phyloP scores from a whole-genome alignment of 2,888 invertebrate species.

The Eurytoma adleriae region DNA sequence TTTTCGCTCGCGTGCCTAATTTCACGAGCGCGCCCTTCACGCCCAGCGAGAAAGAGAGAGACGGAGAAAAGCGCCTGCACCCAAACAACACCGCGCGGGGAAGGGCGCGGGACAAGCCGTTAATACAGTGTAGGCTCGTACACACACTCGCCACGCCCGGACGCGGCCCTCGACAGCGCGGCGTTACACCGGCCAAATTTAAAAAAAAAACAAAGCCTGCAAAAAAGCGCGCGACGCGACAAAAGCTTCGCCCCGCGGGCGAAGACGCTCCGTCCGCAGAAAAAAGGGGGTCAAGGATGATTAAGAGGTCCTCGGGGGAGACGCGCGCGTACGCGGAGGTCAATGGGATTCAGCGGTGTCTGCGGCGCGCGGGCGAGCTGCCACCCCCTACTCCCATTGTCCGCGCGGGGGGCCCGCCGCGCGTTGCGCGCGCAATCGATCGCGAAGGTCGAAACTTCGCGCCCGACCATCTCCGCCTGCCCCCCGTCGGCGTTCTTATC shows the following conservation, averaged over 20 bases:
- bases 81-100: no score
- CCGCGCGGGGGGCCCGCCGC: not conserved
- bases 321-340: constrained; percentile 27
- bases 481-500: not conserved
- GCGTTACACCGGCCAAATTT: no score
- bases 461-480: not conserved
- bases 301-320: constrained; percentile 59
- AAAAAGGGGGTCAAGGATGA: constrained; percentile 64
- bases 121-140: no score
- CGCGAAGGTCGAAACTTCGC: not conserved
- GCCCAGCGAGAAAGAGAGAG: no score
- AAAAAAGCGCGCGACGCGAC: not conserved
- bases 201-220: no score
- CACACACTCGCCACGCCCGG: not conserved
- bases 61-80: no score
- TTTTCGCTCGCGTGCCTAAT: no score
- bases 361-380: not conserved
- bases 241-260: not conserved
- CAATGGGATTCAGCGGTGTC: constrained; percentile 46
- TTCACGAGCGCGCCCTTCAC: no score
- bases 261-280: constrained; percentile 29
- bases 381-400: not conserved
- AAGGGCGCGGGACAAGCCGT: no score
- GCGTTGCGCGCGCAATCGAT: not conserved
- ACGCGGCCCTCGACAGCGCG: no score